Conservation (phyloP, 2,113 vertebrate species). For the Alligator sinensis region DNA sequence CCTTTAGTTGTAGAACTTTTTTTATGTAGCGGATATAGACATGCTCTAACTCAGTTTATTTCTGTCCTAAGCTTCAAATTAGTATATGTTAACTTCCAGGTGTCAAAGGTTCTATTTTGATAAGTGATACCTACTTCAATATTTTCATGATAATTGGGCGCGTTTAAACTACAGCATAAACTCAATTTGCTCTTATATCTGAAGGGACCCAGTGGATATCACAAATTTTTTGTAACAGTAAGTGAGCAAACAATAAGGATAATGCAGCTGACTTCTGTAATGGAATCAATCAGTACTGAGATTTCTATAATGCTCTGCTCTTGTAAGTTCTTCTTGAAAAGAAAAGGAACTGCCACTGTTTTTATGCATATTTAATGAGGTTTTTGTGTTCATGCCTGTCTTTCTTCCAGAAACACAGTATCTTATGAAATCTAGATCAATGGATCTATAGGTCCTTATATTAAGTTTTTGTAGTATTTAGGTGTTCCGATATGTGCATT, state of each 20-base stretch:
- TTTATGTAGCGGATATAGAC: not conserved
- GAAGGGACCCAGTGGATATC: not conserved
- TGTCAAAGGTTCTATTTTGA: not conserved
- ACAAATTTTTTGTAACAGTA: not conserved
- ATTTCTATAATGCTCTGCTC: not conserved
- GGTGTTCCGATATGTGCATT: not conserved
- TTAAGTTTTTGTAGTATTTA: not conserved
- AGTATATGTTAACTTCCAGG: not conserved
- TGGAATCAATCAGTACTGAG: accelerated
- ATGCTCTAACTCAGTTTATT: not conserved
- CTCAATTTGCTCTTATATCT: not conserved
- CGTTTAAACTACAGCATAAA: not conserved
- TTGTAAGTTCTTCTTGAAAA: not conserved
- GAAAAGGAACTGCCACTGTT: not conserved
- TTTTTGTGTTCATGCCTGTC: not conserved
- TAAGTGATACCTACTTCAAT: not conserved
- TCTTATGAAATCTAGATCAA: not conserved
- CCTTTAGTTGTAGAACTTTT: not conserved
- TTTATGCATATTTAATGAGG: not conserved
- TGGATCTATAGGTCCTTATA: not conserved
- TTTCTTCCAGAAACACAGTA: not conserved
- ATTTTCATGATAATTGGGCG: not conserved
- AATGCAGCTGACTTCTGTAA: not conserved
- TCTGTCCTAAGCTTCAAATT: not conserved
- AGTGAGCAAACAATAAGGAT: not conserved